These are phyloP conservation scores for Rhadina sibilatrix DNA, from an alignment of 2,113 vertebrate species.

Conservation along the genomic window DNA sequence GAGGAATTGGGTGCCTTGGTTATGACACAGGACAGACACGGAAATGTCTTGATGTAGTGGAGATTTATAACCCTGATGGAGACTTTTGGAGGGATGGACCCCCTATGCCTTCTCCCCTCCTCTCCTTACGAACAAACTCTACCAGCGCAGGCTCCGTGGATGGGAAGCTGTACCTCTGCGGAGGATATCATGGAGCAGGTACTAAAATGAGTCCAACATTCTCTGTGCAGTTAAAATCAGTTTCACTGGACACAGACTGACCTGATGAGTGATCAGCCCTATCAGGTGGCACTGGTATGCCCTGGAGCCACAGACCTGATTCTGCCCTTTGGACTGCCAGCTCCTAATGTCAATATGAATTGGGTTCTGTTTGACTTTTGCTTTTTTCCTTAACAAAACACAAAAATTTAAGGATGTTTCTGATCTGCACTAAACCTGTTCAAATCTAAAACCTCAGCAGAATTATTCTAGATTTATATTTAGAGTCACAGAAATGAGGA, in stretches of 20 bases:
- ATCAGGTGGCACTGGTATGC: neutral
- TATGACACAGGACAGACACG: constrained; percentile 90
- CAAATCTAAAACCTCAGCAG: neutral
- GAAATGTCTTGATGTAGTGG: constrained; percentile 87
- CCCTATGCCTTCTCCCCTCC: constrained; percentile 83
- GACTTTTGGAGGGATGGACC: constrained; percentile 92
- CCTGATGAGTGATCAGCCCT: neutral
- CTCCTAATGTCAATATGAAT: constrained; percentile 20
- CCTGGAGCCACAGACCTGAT: neutral
- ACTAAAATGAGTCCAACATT: neutral
- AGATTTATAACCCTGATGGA: constrained; percentile 92
- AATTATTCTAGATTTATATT: neutral
- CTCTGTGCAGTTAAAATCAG: neutral
- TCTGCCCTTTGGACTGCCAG: neutral
- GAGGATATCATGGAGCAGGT: constrained; percentile 95
- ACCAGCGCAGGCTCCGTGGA: constrained; percentile 85
- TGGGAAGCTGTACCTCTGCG: constrained; percentile 92
- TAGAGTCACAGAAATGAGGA: neutral
- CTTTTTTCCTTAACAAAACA: neutral
- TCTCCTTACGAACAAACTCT: constrained; percentile 85
- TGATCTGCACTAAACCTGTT: neutral
- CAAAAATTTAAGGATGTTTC: neutral
- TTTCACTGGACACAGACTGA: neutral
- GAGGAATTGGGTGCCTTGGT: constrained; percentile 92
- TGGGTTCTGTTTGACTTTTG: neutral